Evolutionary conservation across 2,797 vertebrate genomes (phyloP).

Genomic region (Sylvia borin): DNA sequence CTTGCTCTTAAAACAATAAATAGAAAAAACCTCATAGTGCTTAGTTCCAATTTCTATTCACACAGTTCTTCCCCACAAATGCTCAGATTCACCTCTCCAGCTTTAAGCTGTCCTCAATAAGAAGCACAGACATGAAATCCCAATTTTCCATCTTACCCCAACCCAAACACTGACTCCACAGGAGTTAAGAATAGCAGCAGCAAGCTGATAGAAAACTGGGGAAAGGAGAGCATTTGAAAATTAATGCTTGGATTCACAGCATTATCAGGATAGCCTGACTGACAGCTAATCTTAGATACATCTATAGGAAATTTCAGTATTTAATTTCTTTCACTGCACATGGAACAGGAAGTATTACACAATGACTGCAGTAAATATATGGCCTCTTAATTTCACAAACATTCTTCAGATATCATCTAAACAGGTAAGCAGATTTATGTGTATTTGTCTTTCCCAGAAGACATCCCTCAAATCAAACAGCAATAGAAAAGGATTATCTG

Average conservation of each 20-base stretch:
- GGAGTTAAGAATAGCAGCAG: slow-evolving; percentile 22
- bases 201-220: not conserved
- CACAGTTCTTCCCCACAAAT: not conserved
- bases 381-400: not conserved
- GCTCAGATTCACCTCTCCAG: not conserved
- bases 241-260: not conserved
- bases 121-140: not conserved
- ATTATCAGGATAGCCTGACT: not conserved
- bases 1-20: not conserved
- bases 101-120: not conserved
- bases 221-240: not conserved
- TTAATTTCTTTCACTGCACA: not conserved
- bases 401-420: not conserved
- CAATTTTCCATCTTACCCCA: not conserved
- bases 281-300: not conserved
- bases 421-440: not conserved
- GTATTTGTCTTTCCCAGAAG: not conserved
- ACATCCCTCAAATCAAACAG: not conserved
- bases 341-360: not conserved
- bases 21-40: not conserved
- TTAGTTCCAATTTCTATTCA: not conserved
- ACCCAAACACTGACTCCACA: not conserved
- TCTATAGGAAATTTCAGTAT: not conserved
- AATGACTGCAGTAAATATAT: not conserved
- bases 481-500: not conserved